phyloP scores from a whole-genome alignment of 2,888 invertebrate genomes.

The Agriopis leucophaearia region DNA sequence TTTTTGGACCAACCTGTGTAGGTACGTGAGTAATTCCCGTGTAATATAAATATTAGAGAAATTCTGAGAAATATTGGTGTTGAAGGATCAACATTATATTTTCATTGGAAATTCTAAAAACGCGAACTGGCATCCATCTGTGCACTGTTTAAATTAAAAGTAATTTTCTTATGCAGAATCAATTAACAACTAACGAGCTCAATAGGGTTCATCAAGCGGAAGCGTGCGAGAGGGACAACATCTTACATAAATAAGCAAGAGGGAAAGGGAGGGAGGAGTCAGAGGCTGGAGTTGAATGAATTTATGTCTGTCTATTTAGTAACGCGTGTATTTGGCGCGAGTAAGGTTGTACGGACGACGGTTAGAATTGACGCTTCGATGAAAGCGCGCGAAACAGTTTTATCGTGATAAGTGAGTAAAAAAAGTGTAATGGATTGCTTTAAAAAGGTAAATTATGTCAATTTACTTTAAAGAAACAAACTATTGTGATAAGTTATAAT shows the following conservation, averaged over 20 bases:
- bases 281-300: slow-evolving; percentile 84
- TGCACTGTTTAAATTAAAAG: slow-evolving; percentile 84
- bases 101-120: slow-evolving; percentile 20
- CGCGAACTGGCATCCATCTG: slow-evolving; percentile 69
- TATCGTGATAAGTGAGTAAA: slow-evolving; percentile 49
- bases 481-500: neutral
- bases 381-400: slow-evolving; percentile 73
- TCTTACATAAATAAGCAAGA: slow-evolving; percentile 44
- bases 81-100: neutral
- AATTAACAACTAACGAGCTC: slow-evolving; percentile 87
- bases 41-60: too few species aligned
- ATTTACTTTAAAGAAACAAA: neutral
- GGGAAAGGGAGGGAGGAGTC: slow-evolving; percentile 59
- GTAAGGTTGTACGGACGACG: slow-evolving; percentile 69
- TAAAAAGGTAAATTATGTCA: slow-evolving; percentile 12
- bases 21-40: too few species aligned
- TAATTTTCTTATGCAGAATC: slow-evolving; percentile 87
- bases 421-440: slow-evolving; percentile 36
- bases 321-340: slow-evolving; percentile 84
- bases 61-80: neutral
- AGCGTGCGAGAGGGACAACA: slow-evolving; percentile 66
- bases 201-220: slow-evolving; percentile 86
- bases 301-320: slow-evolving; percentile 85
- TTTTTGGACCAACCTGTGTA: too few species aligned
- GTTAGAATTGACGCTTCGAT: slow-evolving; percentile 38